Evolutionary conservation across 2,888 invertebrate genomes (phyloP).

Genomic region (Zygaena filipendulae): DNA sequence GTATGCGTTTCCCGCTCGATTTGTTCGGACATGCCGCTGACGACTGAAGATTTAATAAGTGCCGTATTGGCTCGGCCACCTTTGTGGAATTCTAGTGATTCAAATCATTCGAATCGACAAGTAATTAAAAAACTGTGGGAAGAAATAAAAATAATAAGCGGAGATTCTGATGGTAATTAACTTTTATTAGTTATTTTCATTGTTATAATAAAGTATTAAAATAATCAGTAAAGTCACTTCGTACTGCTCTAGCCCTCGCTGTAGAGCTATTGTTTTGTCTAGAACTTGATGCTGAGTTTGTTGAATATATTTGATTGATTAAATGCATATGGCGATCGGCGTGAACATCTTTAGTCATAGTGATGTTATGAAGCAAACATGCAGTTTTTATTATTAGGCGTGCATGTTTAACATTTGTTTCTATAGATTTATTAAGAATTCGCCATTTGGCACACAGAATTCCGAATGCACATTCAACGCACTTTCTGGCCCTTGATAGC

Average conservation of each 20-base stretch:
- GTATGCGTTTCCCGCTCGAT: constrained; percentile 5
- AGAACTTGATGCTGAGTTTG: no score
- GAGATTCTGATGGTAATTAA: constrained; percentile 8
- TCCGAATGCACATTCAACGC: constrained; percentile 12
- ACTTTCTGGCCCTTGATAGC: constrained; percentile 10
- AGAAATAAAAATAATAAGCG: constrained; percentile 9
- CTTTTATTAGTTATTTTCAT: no score
- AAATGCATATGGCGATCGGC: constrained; percentile 6
- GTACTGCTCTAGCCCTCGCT: no score
- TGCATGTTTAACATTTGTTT: constrained; percentile 7
- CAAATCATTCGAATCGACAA: constrained; percentile 9
- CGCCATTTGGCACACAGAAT: constrained; percentile 8
- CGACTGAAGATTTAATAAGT: constrained; percentile 9
- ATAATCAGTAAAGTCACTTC: no score
- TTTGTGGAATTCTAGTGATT: constrained; percentile 8
- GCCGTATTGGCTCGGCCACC: constrained; percentile 9
- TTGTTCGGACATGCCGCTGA: constrained; percentile 7
- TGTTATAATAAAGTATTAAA: no score
- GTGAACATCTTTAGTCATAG: constrained; percentile 11
- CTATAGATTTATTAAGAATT: constrained; percentile 3
- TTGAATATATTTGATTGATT: no score
- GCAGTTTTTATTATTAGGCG: constrained; percentile 10
- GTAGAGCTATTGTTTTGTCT: no score
- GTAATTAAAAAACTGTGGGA: constrained; percentile 10
- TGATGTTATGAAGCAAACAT: constrained; percentile 12